Evolutionary conservation across 2,113 vertebrate species (phyloP).

Genomic region (Phalacrocorax pelagicus): DNA sequence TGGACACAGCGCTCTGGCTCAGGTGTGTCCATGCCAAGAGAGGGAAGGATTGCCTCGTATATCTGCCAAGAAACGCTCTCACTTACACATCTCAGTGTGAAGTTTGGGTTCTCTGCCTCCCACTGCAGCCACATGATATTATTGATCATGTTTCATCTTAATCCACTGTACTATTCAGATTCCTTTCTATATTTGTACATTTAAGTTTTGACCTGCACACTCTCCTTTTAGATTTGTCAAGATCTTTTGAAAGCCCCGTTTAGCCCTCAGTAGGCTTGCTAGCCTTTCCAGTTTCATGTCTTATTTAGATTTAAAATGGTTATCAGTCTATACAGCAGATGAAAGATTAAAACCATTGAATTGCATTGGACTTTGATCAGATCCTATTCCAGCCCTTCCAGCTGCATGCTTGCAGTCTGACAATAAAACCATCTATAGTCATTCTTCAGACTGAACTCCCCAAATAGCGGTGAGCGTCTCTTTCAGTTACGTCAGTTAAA

Average conservation of each 20-base stretch:
- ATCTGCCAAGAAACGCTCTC: not conserved
- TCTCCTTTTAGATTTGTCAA: not conserved
- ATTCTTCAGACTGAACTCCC: not conserved
- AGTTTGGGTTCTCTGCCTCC: not conserved
- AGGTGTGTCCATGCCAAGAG: not conserved
- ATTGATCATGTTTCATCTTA: not conserved
- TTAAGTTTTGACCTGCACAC: not conserved
- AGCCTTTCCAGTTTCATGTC: not conserved
- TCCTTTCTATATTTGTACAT: not conserved
- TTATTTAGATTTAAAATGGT: not conserved
- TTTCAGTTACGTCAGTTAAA: not conserved
- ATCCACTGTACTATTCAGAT: not conserved
- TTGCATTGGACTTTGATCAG: not conserved
- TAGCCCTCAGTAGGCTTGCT: not conserved
- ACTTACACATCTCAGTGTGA: not conserved
- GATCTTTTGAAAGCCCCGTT: not conserved
- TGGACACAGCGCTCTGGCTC: accelerated
- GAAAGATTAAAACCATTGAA: not conserved
- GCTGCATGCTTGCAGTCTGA: not conserved
- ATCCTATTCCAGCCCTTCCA: not conserved
- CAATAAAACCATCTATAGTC: not conserved
- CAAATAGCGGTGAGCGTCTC: not conserved
- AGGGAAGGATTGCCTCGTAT: not conserved
- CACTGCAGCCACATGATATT: not conserved
- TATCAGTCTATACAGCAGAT: not conserved